Percentiles rank a stretch among this genome's conserved stretches.
These are phyloP conservation scores for Cacoxenus indagator DNA, from an alignment of 2,888 invertebrate genomes.

Conservation along the genomic window DNA sequence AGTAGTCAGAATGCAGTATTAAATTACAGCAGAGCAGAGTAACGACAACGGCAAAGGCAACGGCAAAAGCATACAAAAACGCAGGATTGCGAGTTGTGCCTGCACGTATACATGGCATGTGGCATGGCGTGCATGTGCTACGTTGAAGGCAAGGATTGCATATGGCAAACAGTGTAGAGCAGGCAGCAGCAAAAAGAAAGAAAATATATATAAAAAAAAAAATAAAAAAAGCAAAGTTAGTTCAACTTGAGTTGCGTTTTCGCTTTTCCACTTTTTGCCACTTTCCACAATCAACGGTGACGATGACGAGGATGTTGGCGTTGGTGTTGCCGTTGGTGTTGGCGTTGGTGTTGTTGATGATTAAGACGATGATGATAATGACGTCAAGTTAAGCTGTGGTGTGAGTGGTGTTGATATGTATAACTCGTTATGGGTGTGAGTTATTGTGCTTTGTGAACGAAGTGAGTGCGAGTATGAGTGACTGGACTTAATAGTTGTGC, in stretches of 20 bases:
- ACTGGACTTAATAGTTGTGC: background rate
- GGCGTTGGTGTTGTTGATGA: background rate
- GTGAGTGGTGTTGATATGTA: background rate
- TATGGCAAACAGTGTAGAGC: conserved; percentile 23
- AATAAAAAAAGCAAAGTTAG: conserved; percentile 27
- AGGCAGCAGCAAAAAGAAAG: conserved; percentile 25
- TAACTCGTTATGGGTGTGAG: background rate
- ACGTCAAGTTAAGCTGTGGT: background rate
- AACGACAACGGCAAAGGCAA: conserved; percentile 3
- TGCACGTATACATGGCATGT: background rate
- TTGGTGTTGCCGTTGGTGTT: background rate
- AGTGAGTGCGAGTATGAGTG: background rate
- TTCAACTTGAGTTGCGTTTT: conserved; percentile 22
- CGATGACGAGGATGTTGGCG: background rate
- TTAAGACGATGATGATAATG: background rate
- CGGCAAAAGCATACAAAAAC: background rate
- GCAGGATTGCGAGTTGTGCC: background rate
- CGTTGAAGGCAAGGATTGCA: conserved; percentile 7
- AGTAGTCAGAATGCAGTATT: conserved; percentile 13
- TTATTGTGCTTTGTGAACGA: background rate
- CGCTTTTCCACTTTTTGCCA: background rate
- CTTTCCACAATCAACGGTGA: background rate
- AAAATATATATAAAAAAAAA: too few relatives aligned
- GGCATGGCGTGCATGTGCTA: background rate
- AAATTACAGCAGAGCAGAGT: background rate